Base-by-base conservation (phyloP, 2,113 vertebrate species). In the Triplophysa dalaica region DNA sequence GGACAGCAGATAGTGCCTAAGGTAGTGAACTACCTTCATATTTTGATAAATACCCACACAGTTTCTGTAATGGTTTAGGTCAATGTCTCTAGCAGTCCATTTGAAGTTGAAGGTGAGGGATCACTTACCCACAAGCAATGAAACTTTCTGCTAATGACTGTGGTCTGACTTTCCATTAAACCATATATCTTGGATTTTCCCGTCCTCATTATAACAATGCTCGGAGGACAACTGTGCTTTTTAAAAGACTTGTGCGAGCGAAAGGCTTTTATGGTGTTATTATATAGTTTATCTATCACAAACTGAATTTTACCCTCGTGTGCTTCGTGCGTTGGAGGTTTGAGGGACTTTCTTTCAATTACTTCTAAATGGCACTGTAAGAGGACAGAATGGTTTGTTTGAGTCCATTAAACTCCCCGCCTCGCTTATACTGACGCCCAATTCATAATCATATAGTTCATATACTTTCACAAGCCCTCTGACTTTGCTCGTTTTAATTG, bases 91-190 rank as follows among this genome's bases (percentile, higher is more conserved):
- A 54, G 73, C 60, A 67, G 65, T 60, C 70, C 38, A 79, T 82
- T 82, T 81, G 19, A 66, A 74, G 75, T 58, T 74, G 82, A 80
- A 72, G 78, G 77, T 72, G 82, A 83, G 70, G 41, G 82, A 80
- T 70, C 70, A 64, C 67, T 68, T 75, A 29, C 70, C 41, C 54
- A 58, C 24, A 12, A 77, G 54, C 68, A 26, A 65, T 64, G 33
- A 48, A 38, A 61, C 45, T 77, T 72, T 43, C 52, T 72, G 19
- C 50, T 60, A 73, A 80, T 29, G 67, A 66, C 43, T 77, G 16
- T 66, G 79, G 41, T 64, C 78, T 61, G 74, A n/a, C 29, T 74
- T 81, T 81, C 43, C 70, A 77, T 84, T 80, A 72, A 77, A 78
- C 54, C 22, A 38, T 41, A 63, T 74, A 21, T 70, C 66, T 58